Percentiles rank a stretch among this genome's conserved stretches.
These are phyloP conservation scores for Tachuris rubrigastra DNA, from an alignment of 2,113 vertebrate genomes.

Conservation along the genomic window DNA sequence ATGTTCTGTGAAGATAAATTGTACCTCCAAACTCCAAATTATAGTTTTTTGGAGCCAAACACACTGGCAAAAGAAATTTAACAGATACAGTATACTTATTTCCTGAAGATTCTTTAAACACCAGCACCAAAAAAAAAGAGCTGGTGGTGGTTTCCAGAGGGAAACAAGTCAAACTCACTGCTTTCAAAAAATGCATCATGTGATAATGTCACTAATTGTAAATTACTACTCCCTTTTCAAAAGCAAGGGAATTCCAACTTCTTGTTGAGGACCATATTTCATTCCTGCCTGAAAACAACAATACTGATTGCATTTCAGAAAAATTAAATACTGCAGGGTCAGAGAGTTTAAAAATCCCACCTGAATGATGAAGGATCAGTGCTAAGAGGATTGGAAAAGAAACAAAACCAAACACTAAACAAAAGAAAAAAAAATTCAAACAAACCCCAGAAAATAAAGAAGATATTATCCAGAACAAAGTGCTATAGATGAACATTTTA, in stretches of 20 bases:
- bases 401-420: neutral
- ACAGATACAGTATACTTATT: neutral
- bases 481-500: neutral
- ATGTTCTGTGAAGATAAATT: neutral
- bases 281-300: neutral
- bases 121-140: rapidly evolving
- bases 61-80: neutral
- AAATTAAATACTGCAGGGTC: neutral
- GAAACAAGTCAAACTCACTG: neutral
- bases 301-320: neutral
- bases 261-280: neutral
- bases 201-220: neutral
- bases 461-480: neutral
- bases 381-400: neutral
- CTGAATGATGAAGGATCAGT: neutral
- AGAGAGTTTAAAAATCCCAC: neutral
- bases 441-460: neutral
- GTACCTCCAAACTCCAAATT: neutral
- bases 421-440: neutral
- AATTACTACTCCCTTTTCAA: neutral
- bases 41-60: neutral
- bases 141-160: neutral
- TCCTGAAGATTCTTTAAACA: neutral
- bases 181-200: neutral
- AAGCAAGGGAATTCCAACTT: neutral